Percentiles rank a stretch among this genome's conserved stretches.
Conservation (phyloP, 2,888 invertebrate species). For the Phyllotreta striolata region DNA sequence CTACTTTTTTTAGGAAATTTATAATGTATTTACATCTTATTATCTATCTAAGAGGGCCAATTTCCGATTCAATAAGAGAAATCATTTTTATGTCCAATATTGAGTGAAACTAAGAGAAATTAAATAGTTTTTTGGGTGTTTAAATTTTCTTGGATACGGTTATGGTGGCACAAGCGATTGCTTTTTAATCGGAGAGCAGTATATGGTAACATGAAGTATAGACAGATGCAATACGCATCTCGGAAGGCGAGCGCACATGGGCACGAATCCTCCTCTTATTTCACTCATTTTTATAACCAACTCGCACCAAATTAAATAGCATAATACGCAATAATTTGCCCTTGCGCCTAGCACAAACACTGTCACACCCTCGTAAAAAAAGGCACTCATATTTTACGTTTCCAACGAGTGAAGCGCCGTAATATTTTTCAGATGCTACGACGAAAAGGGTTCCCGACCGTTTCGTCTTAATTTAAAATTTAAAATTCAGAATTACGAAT, state of each 20-base stretch:
- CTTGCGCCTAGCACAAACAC: too few species aligned
- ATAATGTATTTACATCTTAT: neutral
- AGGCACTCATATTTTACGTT: too few species aligned
- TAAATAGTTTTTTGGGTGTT: neutral
- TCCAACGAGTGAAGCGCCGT: too few species aligned
- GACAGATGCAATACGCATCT: constrained; percentile 48
- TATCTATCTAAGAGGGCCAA: neutral
- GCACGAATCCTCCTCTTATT: constrained; percentile 50
- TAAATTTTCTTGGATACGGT: neutral
- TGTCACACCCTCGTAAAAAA: too few species aligned
- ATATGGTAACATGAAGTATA: constrained; percentile 39
- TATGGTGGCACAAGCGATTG: constrained; percentile 46
- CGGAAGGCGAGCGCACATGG: constrained; percentile 41
- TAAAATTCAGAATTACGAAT: constrained; percentile 17
- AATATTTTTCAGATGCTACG: too few species aligned
- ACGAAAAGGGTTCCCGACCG: too few species aligned
- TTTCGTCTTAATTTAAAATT: constrained; percentile 3
- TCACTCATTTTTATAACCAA: constrained; percentile 36
- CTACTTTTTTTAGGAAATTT: neutral
- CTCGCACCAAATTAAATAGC: neutral
- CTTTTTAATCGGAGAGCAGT: constrained; percentile 43
- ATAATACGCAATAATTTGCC: neutral
- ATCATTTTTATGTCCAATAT: too few species aligned
- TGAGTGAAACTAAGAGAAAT: neutral
- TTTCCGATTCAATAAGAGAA: too few species aligned